A percentile compares a stretch with the other conserved stretches of the same genome.
Conservation (phyloP, 2,888 invertebrate species). For the Unio delphinus region DNA sequence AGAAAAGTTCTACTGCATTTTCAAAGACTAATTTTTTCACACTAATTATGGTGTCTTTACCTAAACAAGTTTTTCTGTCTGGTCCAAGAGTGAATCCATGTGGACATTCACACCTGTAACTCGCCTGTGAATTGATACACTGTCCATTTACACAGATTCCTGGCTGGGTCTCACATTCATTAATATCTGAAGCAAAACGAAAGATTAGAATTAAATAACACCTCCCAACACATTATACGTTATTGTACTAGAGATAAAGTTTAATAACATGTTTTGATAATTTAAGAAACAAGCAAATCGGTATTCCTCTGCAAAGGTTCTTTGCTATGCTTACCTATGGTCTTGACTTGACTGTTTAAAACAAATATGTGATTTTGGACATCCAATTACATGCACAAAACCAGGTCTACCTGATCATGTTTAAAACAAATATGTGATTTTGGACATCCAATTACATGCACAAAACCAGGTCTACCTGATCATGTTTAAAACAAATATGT, state of each 20-base stretch:
- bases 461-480: background rate
- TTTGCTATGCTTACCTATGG: no score
- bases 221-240: background rate
- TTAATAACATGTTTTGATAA: no score
- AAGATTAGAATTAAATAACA: background rate
- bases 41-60: conserved; percentile 70
- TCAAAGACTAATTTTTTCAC: background rate
- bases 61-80: conserved; percentile 85
- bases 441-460: background rate
- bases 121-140: conserved; percentile 87
- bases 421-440: no score
- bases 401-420: no score
- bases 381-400: background rate
- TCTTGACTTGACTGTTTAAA: no score
- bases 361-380: no score
- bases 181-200: conserved; percentile 77
- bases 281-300: no score
- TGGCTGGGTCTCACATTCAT: conserved; percentile 83
- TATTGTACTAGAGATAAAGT: no score
- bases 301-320: no score
- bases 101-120: conserved; percentile 87
- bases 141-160: conserved; percentile 82
- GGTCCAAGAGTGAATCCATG: conserved; percentile 86
- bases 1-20: no score
- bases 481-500: no score